These are phyloP conservation scores for Tautogolabrus adspersus DNA, from an alignment of 2,113 vertebrate genomes.

Conservation along the genomic window DNA sequence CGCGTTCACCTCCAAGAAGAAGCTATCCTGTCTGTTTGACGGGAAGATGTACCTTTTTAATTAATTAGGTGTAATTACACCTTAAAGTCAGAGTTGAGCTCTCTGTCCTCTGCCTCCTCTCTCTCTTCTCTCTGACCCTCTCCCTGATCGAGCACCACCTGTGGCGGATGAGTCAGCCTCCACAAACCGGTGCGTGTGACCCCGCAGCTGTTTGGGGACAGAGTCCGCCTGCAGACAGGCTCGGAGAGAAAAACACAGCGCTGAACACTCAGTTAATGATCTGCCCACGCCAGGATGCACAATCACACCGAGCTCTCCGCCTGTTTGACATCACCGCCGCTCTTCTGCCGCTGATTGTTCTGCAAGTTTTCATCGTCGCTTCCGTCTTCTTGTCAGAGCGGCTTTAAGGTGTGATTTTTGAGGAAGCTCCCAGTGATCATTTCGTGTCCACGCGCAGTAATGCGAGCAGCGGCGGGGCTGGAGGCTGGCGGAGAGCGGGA, in stretches of 20 bases:
- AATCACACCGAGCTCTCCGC: constrained; percentile 69
- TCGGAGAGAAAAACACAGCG: not conserved
- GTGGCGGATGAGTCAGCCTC: constrained; percentile 59
- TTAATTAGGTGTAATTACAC: not conserved
- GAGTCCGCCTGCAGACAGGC: not conserved
- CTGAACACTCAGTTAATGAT: constrained; percentile 45
- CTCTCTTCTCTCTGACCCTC: constrained; percentile 11
- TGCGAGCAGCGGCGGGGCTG: constrained; percentile 64
- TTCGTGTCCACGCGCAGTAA: constrained; percentile 49
- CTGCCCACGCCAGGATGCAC: constrained; percentile 74
- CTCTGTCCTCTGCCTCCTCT: not conserved
- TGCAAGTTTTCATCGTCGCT: constrained; percentile 51
- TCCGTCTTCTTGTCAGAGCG: constrained; percentile 18
- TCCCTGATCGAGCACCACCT: constrained; percentile 62
- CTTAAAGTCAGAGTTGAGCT: not conserved
- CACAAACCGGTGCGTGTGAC: constrained; percentile 11
- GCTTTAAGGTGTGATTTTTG: constrained; percentile 16
- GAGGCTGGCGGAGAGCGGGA: constrained; percentile 61
- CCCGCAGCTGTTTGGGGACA: constrained; percentile 22
- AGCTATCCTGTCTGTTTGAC: too few relatives aligned
- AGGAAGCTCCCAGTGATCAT: constrained; percentile 27
- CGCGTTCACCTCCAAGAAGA: not conserved
- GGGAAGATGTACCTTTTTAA: not conserved
- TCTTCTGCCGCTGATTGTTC: constrained; percentile 15
- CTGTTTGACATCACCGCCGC: constrained; percentile 41